phyloP scores from a whole-genome alignment of 2,797 vertebrate genomes.

The Etheostoma perlongum region DNA sequence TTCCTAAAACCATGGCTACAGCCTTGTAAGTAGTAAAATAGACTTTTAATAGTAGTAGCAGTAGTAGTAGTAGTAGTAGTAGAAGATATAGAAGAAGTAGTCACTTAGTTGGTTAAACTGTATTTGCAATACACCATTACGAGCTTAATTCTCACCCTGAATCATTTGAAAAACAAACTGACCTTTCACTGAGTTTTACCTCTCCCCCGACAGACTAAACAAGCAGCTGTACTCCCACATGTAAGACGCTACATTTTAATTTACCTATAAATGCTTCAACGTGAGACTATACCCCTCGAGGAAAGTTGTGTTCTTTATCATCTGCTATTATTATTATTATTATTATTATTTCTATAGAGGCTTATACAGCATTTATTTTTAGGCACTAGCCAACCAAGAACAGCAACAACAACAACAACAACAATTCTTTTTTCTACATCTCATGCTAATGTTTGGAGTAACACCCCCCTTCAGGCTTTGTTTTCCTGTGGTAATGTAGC shows the following conservation, averaged over 20 bases:
- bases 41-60: background rate
- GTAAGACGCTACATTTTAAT: conserved; percentile 61
- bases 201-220: conserved; percentile 25
- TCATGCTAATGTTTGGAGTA: conserved; percentile 67
- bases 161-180: conserved; percentile 5
- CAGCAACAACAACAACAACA: conserved; percentile 30
- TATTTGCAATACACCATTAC: conserved; percentile 2
- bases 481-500: conserved; percentile 56
- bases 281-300: conserved; percentile 49
- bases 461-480: conserved; percentile 42
- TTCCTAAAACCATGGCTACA: background rate
- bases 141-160: background rate
- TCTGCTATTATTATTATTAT: background rate
- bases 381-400: conserved; percentile 22
- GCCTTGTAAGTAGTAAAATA: background rate
- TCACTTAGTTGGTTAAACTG: background rate
- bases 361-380: conserved; percentile 42
- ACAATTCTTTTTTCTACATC: conserved; percentile 30
- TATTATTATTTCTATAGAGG: background rate
- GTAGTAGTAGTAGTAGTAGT: too few species aligned
- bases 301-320: conserved; percentile 37
- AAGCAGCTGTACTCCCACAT: conserved; percentile 23
- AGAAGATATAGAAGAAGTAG: too few species aligned
- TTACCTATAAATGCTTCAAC: conserved; percentile 75
- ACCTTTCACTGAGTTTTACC: background rate